Percentiles rank a stretch among this genome's conserved stretches.
Evolutionary conservation across 2,888 invertebrate genomes (phyloP).

Genomic region (Campoplex nolae): DNA sequence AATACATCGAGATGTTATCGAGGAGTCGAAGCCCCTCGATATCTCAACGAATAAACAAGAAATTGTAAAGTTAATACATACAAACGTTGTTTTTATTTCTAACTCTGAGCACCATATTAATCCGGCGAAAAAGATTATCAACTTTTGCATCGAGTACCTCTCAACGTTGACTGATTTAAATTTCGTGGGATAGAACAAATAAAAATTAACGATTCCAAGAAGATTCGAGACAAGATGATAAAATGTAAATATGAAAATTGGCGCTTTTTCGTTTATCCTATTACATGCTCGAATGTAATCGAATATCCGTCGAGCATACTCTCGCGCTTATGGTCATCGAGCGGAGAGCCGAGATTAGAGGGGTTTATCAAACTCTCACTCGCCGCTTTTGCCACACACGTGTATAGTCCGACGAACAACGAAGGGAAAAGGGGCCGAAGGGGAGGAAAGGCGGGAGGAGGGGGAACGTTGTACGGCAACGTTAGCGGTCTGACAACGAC

Average conservation of each 20-base stretch:
- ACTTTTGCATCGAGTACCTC: background rate
- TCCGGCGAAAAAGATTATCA: background rate
- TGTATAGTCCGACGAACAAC: conserved; percentile 1
- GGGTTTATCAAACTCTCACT: conserved; percentile 64
- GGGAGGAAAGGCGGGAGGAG: background rate
- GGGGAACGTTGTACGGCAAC: conserved; percentile 58
- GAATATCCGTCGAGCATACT: conserved; percentile 44
- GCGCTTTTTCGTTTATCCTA: conserved; percentile 40
- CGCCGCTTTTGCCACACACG: conserved; percentile 53
- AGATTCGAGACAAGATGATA: background rate
- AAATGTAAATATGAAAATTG: conserved; percentile 20
- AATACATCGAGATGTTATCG: conserved; percentile 53
- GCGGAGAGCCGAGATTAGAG: conserved; percentile 62
- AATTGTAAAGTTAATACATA: conserved; percentile 61
- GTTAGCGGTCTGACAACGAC: conserved; percentile 71
- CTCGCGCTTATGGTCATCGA: conserved; percentile 62
- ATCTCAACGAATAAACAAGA: conserved; percentile 64
- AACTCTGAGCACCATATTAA: background rate
- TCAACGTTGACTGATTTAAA: too few species aligned
- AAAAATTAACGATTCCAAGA: too few species aligned
- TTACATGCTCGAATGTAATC: conserved; percentile 53
- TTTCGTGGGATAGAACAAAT: too few species aligned
- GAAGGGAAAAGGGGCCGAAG: conserved; percentile 8
- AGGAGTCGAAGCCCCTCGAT: conserved; percentile 44
- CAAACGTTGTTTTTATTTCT: background rate